Percentiles rank a stretch among this genome's conserved stretches.
phyloP scores from a whole-genome alignment of 2,113 vertebrate species.

The Gopherus flavomarginatus region DNA sequence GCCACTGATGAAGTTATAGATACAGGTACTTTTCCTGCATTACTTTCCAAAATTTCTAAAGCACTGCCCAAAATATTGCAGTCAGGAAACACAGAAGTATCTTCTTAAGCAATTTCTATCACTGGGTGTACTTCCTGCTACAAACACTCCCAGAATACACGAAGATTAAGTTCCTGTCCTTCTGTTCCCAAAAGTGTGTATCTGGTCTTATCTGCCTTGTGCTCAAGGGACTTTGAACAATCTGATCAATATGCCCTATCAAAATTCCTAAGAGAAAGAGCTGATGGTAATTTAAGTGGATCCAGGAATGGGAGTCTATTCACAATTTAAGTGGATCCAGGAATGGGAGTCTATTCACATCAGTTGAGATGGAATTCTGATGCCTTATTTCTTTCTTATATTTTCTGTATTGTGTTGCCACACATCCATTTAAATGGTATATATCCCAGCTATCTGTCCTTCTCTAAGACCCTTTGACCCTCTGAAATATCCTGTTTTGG shows the following conservation, averaged over 20 bases:
- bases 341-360: neutral
- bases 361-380: neutral
- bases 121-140: neutral
- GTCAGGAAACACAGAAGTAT: neutral
- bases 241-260: neutral
- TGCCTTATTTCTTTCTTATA: neutral
- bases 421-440: accelerated
- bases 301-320: neutral
- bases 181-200: neutral
- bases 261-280: neutral
- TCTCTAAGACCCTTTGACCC: neutral
- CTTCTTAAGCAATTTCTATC: neutral
- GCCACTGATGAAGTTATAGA: neutral
- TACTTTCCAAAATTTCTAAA: neutral
- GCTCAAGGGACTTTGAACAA: neutral
- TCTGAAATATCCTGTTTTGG: neutral
- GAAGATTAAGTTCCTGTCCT: neutral
- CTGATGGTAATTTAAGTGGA: neutral
- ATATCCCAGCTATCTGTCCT: neutral
- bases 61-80: neutral
- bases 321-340: neutral
- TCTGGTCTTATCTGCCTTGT: neutral
- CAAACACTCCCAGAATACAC: neutral
- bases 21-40: accelerated
- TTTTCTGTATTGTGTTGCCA: neutral